Conservation (phyloP, 2,888 invertebrate species). For the Sisyra nigra region DNA sequence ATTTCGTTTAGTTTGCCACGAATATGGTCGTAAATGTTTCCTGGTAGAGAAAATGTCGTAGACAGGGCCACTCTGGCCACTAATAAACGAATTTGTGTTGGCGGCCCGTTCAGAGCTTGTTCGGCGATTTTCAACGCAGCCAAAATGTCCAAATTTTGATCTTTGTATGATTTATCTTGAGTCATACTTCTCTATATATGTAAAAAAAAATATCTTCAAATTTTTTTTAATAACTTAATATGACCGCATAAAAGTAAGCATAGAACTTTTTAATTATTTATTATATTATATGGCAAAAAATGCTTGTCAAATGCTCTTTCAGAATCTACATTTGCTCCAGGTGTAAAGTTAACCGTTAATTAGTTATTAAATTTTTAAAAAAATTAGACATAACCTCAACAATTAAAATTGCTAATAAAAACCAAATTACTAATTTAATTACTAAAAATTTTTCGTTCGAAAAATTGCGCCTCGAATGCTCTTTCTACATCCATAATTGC, state of each 20-base stretch:
- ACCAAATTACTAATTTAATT: no score
- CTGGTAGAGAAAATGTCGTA: constrained; percentile 39
- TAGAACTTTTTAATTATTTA: background rate
- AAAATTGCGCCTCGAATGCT: no score
- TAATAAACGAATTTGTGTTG: constrained; percentile 21
- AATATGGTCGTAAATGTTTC: constrained; percentile 45
- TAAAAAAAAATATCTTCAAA: constrained; percentile 7
- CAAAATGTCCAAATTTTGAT: constrained; percentile 49
- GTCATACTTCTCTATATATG: constrained; percentile 35
- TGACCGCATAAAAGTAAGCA: background rate
- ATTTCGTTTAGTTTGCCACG: constrained; percentile 45
- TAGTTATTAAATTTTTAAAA: no score
- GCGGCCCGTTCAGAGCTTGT: constrained; percentile 42
- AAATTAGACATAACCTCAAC: no score
- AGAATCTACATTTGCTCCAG: no score
- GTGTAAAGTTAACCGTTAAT: no score
- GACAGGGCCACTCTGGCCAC: constrained; percentile 25
- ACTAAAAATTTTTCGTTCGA: no score
- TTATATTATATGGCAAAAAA: background rate
- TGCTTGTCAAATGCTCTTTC: constrained; percentile 15
- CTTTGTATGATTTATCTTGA: constrained; percentile 43
- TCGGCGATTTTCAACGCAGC: constrained; percentile 62
- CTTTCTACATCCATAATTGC: no score
- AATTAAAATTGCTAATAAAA: no score
- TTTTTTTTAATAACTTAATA: background rate